Conservation (phyloP, 2,888 invertebrate species). For the Belgica antarctica region DNA sequence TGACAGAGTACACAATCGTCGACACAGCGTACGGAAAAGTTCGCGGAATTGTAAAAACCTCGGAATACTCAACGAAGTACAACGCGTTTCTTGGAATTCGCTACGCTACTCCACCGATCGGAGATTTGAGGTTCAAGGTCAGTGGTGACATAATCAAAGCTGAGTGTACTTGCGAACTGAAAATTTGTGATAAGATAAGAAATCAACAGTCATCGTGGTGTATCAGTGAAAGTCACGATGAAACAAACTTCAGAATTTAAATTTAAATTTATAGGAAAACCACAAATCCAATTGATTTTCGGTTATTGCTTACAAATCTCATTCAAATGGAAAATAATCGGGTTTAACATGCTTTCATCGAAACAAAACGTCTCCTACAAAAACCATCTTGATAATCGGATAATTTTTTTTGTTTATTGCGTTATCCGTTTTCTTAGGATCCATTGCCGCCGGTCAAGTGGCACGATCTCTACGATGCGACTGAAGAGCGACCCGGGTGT, state of each 20-base stretch:
- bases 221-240: too few relatives aligned
- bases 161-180: too few relatives aligned
- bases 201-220: background rate
- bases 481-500: constrained; percentile 19
- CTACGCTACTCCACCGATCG: constrained; percentile 25
- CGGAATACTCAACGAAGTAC: background rate
- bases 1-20: constrained; percentile 19
- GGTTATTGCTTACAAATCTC: too few relatives aligned
- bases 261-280: too few relatives aligned
- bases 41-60: background rate
- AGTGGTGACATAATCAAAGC: too few relatives aligned
- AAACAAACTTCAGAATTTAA: too few relatives aligned
- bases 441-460: constrained; percentile 15
- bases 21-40: constrained; percentile 32
- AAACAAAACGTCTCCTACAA: too few relatives aligned
- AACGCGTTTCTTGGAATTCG: constrained; percentile 29
- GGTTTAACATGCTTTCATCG: too few relatives aligned
- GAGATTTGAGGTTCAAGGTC: constrained; percentile 26
- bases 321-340: too few relatives aligned
- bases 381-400: too few relatives aligned
- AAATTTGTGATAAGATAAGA: background rate
- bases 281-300: too few relatives aligned
- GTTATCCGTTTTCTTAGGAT: constrained; percentile 25
- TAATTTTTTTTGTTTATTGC: background rate
- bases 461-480: constrained; percentile 17